Conservation (phyloP, 2,113 vertebrate species). For the Callithrix jacchus region DNA sequence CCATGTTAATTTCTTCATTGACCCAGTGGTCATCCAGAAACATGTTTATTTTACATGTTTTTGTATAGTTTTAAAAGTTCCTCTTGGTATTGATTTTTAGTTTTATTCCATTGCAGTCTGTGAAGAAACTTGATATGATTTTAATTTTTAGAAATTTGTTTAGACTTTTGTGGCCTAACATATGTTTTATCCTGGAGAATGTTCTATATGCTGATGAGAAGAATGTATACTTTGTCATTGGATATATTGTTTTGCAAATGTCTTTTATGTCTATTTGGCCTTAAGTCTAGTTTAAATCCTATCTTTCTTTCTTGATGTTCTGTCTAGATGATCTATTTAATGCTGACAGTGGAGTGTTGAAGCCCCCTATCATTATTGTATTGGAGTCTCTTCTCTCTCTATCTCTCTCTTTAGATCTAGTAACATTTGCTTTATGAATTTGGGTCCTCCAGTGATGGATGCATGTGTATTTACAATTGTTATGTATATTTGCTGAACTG, state of each 20-base stretch:
- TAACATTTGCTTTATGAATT: neutral
- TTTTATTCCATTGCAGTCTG: neutral
- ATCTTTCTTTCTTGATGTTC: neutral
- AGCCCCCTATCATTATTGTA: neutral
- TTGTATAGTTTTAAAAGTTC: neutral
- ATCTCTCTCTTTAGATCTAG: neutral
- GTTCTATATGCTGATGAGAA: neutral
- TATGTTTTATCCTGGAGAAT: neutral
- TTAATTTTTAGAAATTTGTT: neutral
- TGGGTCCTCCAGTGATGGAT: too few species aligned
- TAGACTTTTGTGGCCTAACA: neutral
- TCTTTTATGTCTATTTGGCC: neutral
- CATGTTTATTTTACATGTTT: neutral
- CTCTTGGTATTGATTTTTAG: neutral
- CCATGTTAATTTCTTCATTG: neutral
- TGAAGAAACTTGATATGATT: neutral
- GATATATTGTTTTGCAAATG: neutral
- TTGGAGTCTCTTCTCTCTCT: neutral
- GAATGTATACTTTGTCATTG: neutral
- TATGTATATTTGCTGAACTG: too few species aligned
- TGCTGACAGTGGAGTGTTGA: neutral
- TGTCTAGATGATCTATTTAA: neutral
- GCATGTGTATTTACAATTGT: too few species aligned
- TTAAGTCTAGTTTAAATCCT: neutral
- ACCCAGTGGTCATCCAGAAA: neutral